These are phyloP conservation scores for Aricia agestis DNA, from an alignment of 1,140 invertebrate species.

Conservation along the genomic window DNA sequence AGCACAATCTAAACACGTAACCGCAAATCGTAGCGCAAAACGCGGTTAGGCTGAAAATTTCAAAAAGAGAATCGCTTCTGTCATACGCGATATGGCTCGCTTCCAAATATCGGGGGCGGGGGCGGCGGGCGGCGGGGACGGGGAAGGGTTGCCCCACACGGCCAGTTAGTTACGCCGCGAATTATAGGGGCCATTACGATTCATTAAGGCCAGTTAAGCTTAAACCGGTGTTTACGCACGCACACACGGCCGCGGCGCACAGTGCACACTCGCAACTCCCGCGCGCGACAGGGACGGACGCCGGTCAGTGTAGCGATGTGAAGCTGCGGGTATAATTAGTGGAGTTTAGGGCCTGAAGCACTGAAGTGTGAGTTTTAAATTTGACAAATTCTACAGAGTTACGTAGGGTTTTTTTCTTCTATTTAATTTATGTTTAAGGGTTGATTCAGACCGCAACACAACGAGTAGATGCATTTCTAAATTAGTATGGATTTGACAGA, in stretches of 20 bases:
- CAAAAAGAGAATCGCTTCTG: conserved; percentile 67
- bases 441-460: too few relatives aligned
- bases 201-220: conserved; percentile 78
- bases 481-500: too few relatives aligned
- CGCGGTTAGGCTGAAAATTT: conserved; percentile 61
- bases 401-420: background rate
- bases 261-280: conserved; percentile 55
- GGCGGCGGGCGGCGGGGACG: conserved; percentile 31
- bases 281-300: conserved; percentile 40
- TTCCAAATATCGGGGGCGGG: conserved; percentile 57
- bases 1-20: conserved; percentile 57
- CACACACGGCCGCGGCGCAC: conserved; percentile 49
- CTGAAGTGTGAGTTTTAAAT: conserved; percentile 55
- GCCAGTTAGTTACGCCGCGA: conserved; percentile 77
- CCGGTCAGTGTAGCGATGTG: conserved; percentile 42
- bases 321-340: conserved; percentile 68
- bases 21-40: conserved; percentile 57
- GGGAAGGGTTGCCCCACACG: conserved; percentile 62
- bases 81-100: conserved; percentile 72
- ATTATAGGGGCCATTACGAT: conserved; percentile 78
- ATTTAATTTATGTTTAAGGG: background rate
- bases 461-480: too few relatives aligned
- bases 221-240: conserved; percentile 73
- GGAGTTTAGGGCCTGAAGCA: conserved; percentile 56
- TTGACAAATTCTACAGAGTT: conserved; percentile 26